phyloP scores from a whole-genome alignment of 2,113 vertebrate species.

The Rhinoptilus africanus region DNA sequence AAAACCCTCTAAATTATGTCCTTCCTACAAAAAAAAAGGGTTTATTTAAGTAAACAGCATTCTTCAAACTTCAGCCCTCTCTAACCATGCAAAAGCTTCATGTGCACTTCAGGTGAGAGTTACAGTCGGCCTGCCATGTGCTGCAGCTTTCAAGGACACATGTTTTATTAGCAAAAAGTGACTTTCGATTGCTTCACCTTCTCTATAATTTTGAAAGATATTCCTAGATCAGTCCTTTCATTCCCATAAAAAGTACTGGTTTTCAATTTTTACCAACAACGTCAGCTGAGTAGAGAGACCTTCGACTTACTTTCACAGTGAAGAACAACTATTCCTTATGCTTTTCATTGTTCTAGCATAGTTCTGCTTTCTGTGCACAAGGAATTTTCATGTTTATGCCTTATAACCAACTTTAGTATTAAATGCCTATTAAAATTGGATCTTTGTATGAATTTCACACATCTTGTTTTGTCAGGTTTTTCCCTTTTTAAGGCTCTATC shows the following conservation, averaged over 20 bases:
- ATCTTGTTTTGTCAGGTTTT: background rate
- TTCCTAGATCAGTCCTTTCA: background rate
- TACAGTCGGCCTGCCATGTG: background rate
- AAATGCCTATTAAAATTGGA: background rate
- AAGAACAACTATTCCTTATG: background rate
- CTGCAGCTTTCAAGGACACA: background rate
- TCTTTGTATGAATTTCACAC: background rate
- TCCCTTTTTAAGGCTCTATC: background rate
- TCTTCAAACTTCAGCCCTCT: background rate
- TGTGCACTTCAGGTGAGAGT: background rate
- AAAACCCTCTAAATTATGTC: background rate
- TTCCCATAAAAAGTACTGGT: background rate
- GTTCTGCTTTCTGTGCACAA: background rate
- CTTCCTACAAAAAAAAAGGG: background rate
- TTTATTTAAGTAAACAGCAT: background rate
- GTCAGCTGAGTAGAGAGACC: background rate
- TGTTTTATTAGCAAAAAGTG: background rate
- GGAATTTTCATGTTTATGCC: background rate
- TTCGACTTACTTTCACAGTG: background rate
- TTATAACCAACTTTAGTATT: background rate
- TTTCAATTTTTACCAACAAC: background rate
- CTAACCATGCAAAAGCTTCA: background rate
- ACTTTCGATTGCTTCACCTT: background rate
- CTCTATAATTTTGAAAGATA: background rate
- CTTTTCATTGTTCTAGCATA: background rate